Conservation (phyloP, 2,888 invertebrate genomes). For the Cryptocephalus moraei region DNA sequence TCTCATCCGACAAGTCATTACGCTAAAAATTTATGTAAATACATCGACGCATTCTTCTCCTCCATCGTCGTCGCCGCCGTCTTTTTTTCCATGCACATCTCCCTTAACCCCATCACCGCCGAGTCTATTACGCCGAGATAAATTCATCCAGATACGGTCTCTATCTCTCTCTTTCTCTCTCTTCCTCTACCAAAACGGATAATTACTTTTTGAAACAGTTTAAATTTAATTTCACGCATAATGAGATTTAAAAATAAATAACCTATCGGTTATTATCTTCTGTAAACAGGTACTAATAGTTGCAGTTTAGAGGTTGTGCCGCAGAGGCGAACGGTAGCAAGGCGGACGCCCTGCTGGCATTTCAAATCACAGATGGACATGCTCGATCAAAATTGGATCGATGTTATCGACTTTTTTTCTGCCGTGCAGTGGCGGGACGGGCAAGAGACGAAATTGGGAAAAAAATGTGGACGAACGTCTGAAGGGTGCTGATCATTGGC, state of each 20-base stretch:
- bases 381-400: constrained; percentile 5
- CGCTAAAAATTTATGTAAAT: too few species aligned
- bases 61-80: too few species aligned
- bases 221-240: constrained; percentile 22
- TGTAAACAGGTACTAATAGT: constrained; percentile 18
- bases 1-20: too few species aligned
- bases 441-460: neutral
- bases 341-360: constrained; percentile 11
- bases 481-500: too few species aligned
- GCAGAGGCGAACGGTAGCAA: too few species aligned
- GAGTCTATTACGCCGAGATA: neutral
- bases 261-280: constrained; percentile 21
- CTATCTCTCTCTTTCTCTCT: too few species aligned
- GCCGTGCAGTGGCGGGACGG: neutral
- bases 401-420: neutral
- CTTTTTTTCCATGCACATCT: too few species aligned
- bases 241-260: constrained; percentile 23
- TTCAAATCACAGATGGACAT: constrained; percentile 14
- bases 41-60: too few species aligned
- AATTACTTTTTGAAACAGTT: constrained; percentile 20
- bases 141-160: neutral
- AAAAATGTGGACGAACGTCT: too few species aligned
- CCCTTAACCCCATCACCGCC: neutral
- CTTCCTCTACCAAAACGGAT: constrained; percentile 6
- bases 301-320: constrained; percentile 6